Evolutionary conservation across 1,140 invertebrate species (phyloP).

Genomic region (Leptinotarsa texana): DNA sequence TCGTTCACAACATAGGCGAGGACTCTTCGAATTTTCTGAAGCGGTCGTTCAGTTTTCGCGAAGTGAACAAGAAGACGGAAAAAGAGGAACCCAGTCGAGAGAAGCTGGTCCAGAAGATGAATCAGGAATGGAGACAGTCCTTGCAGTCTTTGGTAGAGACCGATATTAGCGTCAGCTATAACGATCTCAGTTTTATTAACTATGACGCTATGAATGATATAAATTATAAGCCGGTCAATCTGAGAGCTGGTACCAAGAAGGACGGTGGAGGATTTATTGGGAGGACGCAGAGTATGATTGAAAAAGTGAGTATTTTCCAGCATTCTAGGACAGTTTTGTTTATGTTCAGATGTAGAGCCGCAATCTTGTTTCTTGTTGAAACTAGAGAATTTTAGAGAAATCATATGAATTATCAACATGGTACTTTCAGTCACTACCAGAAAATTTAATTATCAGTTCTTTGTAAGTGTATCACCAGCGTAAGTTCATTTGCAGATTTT

Average conservation of each 20-base stretch:
- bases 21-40: constrained; percentile 46
- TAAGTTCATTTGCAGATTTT: too few relatives aligned
- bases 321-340: not conserved
- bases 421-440: too few relatives aligned
- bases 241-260: constrained; percentile 20
- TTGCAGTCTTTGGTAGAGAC: constrained; percentile 52
- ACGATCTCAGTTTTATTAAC: constrained; percentile 54
- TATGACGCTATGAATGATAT: constrained; percentile 50
- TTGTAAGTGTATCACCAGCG: too few relatives aligned
- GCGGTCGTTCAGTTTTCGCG: constrained; percentile 50
- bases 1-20: constrained; percentile 39
- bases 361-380: too few relatives aligned
- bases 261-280: constrained; percentile 35
- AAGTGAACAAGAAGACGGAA: constrained; percentile 40
- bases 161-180: constrained; percentile 52
- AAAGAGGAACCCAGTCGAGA: constrained; percentile 39
- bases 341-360: not conserved
- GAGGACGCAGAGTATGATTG: constrained; percentile 49
- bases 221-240: constrained; percentile 37
- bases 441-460: too few relatives aligned
- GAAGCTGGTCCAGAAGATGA: constrained; percentile 44
- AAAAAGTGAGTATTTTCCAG: constrained; percentile 43
- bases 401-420: too few relatives aligned
- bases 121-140: constrained; percentile 50
- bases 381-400: too few relatives aligned